Base-by-base conservation (phyloP, 2,113 vertebrate species). In the Mohoua ochrocephala region DNA sequence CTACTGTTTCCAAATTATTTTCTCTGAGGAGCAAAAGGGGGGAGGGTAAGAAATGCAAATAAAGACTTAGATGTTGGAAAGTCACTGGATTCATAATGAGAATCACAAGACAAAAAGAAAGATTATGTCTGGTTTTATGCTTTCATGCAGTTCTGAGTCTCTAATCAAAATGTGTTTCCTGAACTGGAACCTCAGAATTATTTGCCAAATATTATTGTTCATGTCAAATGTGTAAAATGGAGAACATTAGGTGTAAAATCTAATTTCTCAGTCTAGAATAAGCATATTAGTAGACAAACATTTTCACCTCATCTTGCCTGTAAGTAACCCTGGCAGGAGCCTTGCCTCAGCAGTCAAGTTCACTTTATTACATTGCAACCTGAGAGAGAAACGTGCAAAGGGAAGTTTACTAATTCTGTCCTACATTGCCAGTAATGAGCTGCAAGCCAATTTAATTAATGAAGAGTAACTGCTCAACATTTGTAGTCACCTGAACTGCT, bases 101-200 rank as follows among this genome's bases (percentile, higher is more conserved):
- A 83, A 41, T 64, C 69, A 44, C 7, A 47, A 75, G 54, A 77
- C 2, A 6, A 87, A 74, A 70, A 50, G 26, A 41, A 87, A 67
- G 15, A 68, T 93, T 77, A 50, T 45, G 70, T 67, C 63, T 84
- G 64, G 22, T 7, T 77, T 92, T 81, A 57, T 81, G 47, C 52
- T 53, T 81, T 85, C 75, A 24, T 30, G 60, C 65, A 78, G 53
- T 42, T 67, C 73, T n/a, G n/a, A 81, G 28, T 68, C 49, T 93
- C 78, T 94, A 89, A 95, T 94, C 69, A 85, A 82, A 89, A 91
- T 15, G 61, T 27, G n/a, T 57, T 88, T 93, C 65, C 73, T 90
- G 67, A 94, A 77, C 74, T 74, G 74, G 85, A 90, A 94, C 68
- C n/a, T 81, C 56, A 22, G 22, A 93, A 81, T 93, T 83, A 79